Evolutionary conservation across 2,888 invertebrate genomes (phyloP), one percentile per base, ranked within the genome.

Genomic region (Dryobota labecula): DNA sequence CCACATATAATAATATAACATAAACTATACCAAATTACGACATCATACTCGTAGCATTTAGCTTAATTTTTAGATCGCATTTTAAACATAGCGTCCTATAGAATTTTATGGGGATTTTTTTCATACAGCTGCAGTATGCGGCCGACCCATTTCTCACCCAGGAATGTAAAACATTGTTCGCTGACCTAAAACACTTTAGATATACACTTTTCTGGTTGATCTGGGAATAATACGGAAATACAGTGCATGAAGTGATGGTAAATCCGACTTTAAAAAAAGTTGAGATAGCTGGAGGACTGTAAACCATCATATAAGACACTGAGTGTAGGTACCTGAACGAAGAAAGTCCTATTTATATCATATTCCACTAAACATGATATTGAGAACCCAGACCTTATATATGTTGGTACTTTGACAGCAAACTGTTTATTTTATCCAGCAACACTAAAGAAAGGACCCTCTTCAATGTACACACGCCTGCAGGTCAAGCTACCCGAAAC

Each of bases 101-200:
- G 1, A 51, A 72, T 2, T 51, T 51, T 43, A 60, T 38, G n/a
- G 11, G 18, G 1, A 3, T 27, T 41, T 70, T 15, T 33, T 27
- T n/a, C n/a, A n/a, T n/a, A n/a, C n/a, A n/a, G n/a, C n/a, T 9
- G 0, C 41, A 58, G 3, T 20, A 65, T 67, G 15, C 5, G 24
- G 15, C 30, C 67, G 69, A 61, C 69, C 75, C 67, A 81, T 86
- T 83, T 86, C 73, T 82, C 74, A 72, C 45, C 43, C 54, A 56
- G 78, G 81, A 89, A 88, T 86, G 79, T 78, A 72, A 85, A 87
- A 86, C 84, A 82, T 83, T 85, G 70, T 73, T 38, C 30, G 76
- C 57, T 84, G 85, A 86, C 85, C 86, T 80, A 76, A 86, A 85
- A 81, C 60, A 73, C 71, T 85, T 82, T 80, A 78, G 83, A 9